Base-by-base conservation (phyloP, 2,113 vertebrate genomes). In the Pelusios castaneus region DNA sequence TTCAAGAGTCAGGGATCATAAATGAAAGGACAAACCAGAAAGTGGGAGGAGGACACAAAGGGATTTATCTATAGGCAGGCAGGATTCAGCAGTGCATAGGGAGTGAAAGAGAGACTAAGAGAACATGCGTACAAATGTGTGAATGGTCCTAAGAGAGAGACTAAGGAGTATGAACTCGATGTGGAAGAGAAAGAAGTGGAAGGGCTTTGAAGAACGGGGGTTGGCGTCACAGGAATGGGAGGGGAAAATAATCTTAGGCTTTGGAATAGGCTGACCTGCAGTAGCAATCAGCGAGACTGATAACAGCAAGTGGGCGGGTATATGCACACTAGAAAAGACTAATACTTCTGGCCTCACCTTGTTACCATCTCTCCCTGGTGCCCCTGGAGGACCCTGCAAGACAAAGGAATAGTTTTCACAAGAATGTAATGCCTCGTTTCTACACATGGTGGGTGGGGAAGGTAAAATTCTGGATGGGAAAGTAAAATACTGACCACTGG, bases 341-440 rank as follows among this genome's bases (percentile, higher is more conserved):
- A 82, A 70, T 54, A 88, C 43, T 82, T 54, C 10, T 75, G 54
- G 60, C 16, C 97, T 91, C 92, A 99, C 99, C 99, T 99, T 99
- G 89, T 98, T 96, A 34, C 99, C 99, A 16, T 99, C 98, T 97
- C 98, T 99, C 95, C 99, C 99, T 3, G 99, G 98, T 76, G 99
- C 99, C 31, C 99, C 99, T 4, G 98, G 98, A 34, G 98, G 97
- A 38, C 99, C 99, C 99, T 99, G 96, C 10, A 95, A 97, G 54
- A 97, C 88, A 96, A 91, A 96, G 96, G 16, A 19, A 55, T 82
- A 49, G 52, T 31, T 19, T 94, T 98, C 58, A 97, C 83, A 27
- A 90, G 89, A 52, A 80, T 2, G 1, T 75, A 52, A 79, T 54
- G 77, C 17, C 10, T 34, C 82, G 82, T 80, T 45, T 16, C 24